phyloP scores from a whole-genome alignment of 2,797 vertebrate species.

The Poecile montanus region DNA sequence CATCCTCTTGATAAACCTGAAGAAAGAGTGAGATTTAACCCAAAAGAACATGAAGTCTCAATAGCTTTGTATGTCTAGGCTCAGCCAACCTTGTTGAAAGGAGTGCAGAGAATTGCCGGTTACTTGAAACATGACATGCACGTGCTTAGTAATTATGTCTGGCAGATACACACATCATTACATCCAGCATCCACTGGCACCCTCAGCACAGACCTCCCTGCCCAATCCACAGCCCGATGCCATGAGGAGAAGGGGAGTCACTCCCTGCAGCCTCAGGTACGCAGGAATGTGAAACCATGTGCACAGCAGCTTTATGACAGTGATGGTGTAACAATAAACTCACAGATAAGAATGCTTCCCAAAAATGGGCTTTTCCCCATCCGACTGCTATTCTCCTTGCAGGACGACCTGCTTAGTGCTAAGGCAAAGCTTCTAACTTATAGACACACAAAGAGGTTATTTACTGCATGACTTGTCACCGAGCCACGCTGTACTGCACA shows the following conservation, averaged over 20 bases:
- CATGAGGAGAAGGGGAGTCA: fast-evolving
- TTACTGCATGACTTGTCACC: not conserved
- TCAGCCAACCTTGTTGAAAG: not conserved
- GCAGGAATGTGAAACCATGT: fast-evolving
- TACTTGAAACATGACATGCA: not conserved
- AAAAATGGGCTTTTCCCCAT: not conserved
- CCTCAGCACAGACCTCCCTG: not conserved
- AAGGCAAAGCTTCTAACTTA: not conserved
- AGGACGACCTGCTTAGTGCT: not conserved
- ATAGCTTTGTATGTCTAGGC: not conserved
- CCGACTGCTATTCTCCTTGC: not conserved
- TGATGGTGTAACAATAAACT: not conserved
- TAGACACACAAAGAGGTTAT: not conserved
- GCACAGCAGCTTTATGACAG: not conserved
- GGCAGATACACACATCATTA: not conserved
- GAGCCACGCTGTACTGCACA: not conserved
- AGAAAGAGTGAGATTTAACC: not conserved
- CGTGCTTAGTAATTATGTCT: not conserved
- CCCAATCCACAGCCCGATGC: not conserved
- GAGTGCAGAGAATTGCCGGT: not conserved
- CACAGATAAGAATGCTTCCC: not conserved
- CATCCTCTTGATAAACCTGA: not conserved
- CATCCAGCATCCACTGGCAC: not conserved
- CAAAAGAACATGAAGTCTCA: not conserved
- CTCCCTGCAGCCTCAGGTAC: not conserved